Base-by-base conservation (phyloP, 2,113 vertebrate genomes). In the Pseudorectes ferrugineus region DNA sequence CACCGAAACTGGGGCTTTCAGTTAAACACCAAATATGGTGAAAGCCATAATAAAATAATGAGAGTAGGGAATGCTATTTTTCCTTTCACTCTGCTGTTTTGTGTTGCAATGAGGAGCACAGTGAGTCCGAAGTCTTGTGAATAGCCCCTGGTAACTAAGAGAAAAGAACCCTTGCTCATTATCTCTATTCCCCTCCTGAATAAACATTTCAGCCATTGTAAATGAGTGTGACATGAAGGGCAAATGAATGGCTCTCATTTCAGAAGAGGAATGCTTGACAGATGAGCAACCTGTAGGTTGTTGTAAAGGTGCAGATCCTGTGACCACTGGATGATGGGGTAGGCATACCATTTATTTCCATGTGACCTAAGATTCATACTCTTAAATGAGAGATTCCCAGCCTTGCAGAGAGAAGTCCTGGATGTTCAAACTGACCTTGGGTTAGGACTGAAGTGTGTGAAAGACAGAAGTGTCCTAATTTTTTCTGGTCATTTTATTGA, bases 401-500 rank as follows among this genome's bases (percentile, higher is more conserved):
- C 11, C 43, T 62, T 51, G 40, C 36, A 54, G 14, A 43, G 11
- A 17, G 29, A 40, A 76, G 52, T 78, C 43, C 23, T 38, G 17
- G 20, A 21, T 76, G 14, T 58, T 80, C 73, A 79, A 36, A 46
- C 21, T 51, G 52, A 42, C 23, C 57, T 77, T 36, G 68, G 24
- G 9, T 58, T 63, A 54, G 31, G 58, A 59, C 26, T 74, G 46
- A 35, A 54, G 23, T 10, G 7, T 84, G 49, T 45, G 43, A 84
- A 88, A 77, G 33, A 31, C 43, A 51, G 67, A 62, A 9, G 8
- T 85, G 23, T 35, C 52, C 36, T 59, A 19, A 16, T 42, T 91
- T 96, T 92, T 90, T 84, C 38, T 52, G 80, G 21, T 63, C 52
- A 59, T 91, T 96, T 94, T 63, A 51, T 71, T 71, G 80, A 97